A percentile compares a stretch with the other conserved stretches of the same genome.
Evolutionary conservation across 2,888 invertebrate genomes (phyloP).

Genomic region (Trimorus sp.): DNA sequence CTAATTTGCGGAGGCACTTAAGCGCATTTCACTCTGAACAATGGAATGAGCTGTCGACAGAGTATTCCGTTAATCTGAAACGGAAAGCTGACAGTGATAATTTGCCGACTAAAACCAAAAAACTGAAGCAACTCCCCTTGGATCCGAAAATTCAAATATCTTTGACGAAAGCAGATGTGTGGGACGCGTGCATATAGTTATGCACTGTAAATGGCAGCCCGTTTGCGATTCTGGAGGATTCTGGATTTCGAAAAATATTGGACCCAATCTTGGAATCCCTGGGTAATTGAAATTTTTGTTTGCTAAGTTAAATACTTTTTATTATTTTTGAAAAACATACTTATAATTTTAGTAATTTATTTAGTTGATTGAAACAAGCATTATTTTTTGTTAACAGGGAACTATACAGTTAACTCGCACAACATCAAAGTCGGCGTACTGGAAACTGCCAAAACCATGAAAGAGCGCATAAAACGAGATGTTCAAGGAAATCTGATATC

Average conservation of each 20-base stretch:
- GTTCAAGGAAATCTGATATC: slow-evolving; percentile 23
- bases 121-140: background rate
- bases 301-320: too few relatives aligned
- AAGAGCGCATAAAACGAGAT: slow-evolving; percentile 19
- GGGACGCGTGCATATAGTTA: slow-evolving; percentile 28
- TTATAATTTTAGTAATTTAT: too few relatives aligned
- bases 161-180: slow-evolving; percentile 23
- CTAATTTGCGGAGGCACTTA: slow-evolving; percentile 23
- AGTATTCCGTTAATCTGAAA: slow-evolving; percentile 1
- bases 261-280: slow-evolving; percentile 25
- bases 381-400: slow-evolving; percentile 6
- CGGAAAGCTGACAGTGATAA: slow-evolving; percentile 17
- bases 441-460: slow-evolving; percentile 11
- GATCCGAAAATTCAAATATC: slow-evolving; percentile 17
- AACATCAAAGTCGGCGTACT: slow-evolving; percentile 26
- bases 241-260: slow-evolving; percentile 36
- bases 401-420: slow-evolving; percentile 21
- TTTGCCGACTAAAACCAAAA: background rate
- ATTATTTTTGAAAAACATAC: too few relatives aligned
- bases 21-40: slow-evolving; percentile 15
- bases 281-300: background rate
- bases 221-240: slow-evolving; percentile 23
- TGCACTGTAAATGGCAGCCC: slow-evolving; percentile 39
- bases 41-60: background rate
- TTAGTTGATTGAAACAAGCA: too few relatives aligned